phyloP scores from a whole-genome alignment of 1,140 invertebrate species.

The Conus ventricosus region DNA sequence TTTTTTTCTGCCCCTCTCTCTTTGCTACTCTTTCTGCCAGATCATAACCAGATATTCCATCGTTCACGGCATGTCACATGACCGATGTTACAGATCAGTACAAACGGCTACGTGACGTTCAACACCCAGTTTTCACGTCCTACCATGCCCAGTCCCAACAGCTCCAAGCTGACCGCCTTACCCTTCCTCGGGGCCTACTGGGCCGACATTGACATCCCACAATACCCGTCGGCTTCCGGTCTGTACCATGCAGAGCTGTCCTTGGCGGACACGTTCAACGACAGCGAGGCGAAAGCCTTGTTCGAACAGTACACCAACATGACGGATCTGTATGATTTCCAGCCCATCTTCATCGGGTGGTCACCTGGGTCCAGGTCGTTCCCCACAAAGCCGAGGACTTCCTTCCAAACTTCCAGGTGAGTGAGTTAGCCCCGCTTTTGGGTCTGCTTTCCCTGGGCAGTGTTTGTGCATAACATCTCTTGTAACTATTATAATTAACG shows the following conservation, averaged over 20 bases:
- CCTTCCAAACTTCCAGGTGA: background rate
- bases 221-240: background rate
- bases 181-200: background rate
- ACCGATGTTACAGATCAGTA: background rate
- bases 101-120: constrained; percentile 2
- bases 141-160: background rate
- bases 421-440: background rate
- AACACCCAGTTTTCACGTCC: background rate
- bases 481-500: no score
- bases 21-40: no score
- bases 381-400: constrained; percentile 1
- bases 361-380: background rate
- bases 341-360: background rate
- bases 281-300: background rate
- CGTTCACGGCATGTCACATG: no score
- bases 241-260: background rate
- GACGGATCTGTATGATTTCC: background rate
- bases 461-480: no score
- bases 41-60: no score
- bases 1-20: no score
- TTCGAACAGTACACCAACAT: background rate
- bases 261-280: background rate
- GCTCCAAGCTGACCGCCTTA: background rate
- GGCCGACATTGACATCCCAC: constrained; percentile 16
- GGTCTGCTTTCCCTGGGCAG: background rate